Evolutionary conservation across 2,888 invertebrate species (phyloP), one percentile per base, ranked within the genome.

Genomic region (Drosophila nr. perissopoda): DNA sequence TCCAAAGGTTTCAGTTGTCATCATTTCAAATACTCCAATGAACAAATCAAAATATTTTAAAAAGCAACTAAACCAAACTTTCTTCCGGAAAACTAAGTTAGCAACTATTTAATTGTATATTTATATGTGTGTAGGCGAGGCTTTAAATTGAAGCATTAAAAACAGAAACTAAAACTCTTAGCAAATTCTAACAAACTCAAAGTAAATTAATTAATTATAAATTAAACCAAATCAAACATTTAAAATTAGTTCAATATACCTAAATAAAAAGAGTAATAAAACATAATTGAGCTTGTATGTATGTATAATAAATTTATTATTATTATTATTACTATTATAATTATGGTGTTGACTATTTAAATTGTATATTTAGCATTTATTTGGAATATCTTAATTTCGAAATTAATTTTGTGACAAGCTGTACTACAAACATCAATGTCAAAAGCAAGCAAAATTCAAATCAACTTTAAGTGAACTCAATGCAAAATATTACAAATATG

Each of bases 81-180:
- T 87, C 84, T 84, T 84, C 84, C 84, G 25, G 83, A 80, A 76
- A 87, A 85, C 76, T 83, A 85, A 83, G 82, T 83, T 83, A 85
- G 76, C 72, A 71, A 71, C 74, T 85, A 85, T 73, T 82, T 88
- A 84, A 83, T 69, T 87, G 83, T 87, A 80, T 82, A 74, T 82
- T 67, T 78, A 74, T 82, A 69, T 82, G 87, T 81, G 77, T 78
- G 86, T 87, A 85, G 84, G 83, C 66, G 78, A 76, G 76, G 83
- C 80, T 84, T 87, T 80, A 68, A 82, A 72, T 84, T 77, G 68
- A 82, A 82, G 76, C 73, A 84, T 75, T 75, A 79, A 72, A 78
- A 83, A 60, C 45, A 78, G 45, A 63, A 33, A 64, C 48, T 36
- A 69, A 71, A 87, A 82, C 73, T 83, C 83, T 87, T 84, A 88